These are phyloP conservation scores for Oscheius sp. DNA, from an alignment of 1,140 invertebrate genomes.

Conservation along the genomic window DNA sequence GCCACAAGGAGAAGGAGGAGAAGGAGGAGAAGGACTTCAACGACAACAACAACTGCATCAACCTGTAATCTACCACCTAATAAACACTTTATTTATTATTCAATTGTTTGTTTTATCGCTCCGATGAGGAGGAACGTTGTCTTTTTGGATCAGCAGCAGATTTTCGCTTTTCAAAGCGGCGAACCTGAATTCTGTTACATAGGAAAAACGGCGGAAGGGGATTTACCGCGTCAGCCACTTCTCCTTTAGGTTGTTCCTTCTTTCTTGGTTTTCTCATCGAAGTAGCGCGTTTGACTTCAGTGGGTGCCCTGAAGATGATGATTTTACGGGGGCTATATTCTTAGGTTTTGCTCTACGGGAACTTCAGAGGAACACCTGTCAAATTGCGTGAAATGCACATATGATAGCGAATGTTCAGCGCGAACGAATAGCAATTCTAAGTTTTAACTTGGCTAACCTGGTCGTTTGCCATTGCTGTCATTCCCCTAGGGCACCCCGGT, in stretches of 20 bases:
- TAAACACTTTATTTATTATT: background rate
- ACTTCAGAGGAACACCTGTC: too few species aligned
- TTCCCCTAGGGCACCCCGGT: too few species aligned
- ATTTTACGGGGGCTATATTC: too few species aligned
- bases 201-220: background rate
- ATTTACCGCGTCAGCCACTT: background rate
- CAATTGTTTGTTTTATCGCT: background rate
- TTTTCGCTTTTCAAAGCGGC: background rate
- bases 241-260: background rate
- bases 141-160: background rate
- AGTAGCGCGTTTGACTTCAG: background rate
- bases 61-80: background rate
- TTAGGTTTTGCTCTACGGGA: too few species aligned
- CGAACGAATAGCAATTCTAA: too few species aligned
- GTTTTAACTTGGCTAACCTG: too few species aligned
- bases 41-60: constrained; percentile 5
- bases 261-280: background rate
- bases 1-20: background rate
- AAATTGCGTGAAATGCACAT: too few species aligned
- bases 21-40: background rate
- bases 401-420: too few species aligned
- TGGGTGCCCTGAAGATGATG: background rate
- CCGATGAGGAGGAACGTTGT: background rate
- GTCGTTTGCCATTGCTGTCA: too few species aligned
- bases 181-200: background rate